Evolutionary conservation across 2,113 vertebrate species (phyloP), one percentile per base, ranked within the genome.

Genomic region (Gallinago undulata): DNA sequence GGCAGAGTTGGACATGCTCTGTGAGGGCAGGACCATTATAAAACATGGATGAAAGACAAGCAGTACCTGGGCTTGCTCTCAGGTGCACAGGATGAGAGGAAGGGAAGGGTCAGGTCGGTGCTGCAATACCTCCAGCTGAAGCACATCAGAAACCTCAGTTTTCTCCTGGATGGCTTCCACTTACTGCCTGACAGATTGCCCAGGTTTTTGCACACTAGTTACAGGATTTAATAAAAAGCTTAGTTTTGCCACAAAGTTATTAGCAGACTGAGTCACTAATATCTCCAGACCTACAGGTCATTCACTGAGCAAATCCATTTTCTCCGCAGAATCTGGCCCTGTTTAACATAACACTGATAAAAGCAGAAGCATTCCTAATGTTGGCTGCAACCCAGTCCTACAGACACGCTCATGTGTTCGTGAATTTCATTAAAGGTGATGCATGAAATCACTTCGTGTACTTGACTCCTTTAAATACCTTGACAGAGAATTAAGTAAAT

Each of bases 401-500:
- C 43, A 68, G 80, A 69, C 73, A 81, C 23, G 64, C 72, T 96
- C 48, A 39, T 60, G 92, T 39, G 56, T 86, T 90, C 0, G 0
- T 84, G 69, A 50, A 87, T 93, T 94, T 95, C 81, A 89, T 94
- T 96, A 92, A 89, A 93, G 67, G 70, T 92, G 84, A 95, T 76
- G 68, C 81, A 96, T 89, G 77, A 95, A 87, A 93, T 92, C 77
- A 91, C 70, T 93, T 75, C 72, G 48, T 50, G 33, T 69, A 75
- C 45, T 92, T 92, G 73, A 96, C 92, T 95, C 48, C 51, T 84
- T 91, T 89, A 93, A 96, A 91, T 64, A 87, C 69, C 31, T 73
- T 91, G 66, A 86, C 84, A 96, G 55, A 67, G 64, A 92, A 45
- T 48, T 51, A 87, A 63, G 73, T 89, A 86, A 92, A 95, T 92